phyloP scores from a whole-genome alignment of 2,797 vertebrate genomes.

The Peromyscus attwateri region DNA sequence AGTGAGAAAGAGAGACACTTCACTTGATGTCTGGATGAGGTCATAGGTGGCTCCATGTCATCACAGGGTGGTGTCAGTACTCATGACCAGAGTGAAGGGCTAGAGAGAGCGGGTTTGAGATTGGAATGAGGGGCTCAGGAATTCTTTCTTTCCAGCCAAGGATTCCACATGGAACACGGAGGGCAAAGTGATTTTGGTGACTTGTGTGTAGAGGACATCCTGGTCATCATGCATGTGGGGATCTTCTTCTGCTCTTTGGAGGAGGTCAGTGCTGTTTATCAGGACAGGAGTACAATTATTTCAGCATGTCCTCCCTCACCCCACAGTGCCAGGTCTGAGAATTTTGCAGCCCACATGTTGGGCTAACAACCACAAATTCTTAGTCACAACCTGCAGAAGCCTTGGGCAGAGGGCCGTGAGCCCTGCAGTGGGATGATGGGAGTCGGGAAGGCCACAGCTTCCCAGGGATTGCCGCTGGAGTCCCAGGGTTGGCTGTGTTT shows the following conservation, averaged over 20 bases:
- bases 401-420: neutral
- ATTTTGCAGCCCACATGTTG: neutral
- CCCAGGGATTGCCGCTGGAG: neutral
- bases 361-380: neutral
- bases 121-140: neutral
- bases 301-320: neutral
- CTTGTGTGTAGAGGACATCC: rapidly evolving
- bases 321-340: neutral
- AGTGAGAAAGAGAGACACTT: neutral
- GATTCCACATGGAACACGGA: no score
- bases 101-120: no score
- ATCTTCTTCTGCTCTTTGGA: neutral
- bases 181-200: neutral
- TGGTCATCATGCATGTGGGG: neutral
- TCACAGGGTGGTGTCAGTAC: no score
- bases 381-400: neutral
- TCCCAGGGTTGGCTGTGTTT: neutral
- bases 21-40: neutral
- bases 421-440: neutral
- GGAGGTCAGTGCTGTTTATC: neutral
- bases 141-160: neutral
- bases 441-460: neutral
- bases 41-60: no score
- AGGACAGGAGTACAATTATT: neutral
- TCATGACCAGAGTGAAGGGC: neutral